A percentile compares a stretch with the other conserved stretches of the same genome.
These are phyloP conservation scores for Coracopsis vasa DNA, from an alignment of 2,113 vertebrate species.

Conservation along the genomic window DNA sequence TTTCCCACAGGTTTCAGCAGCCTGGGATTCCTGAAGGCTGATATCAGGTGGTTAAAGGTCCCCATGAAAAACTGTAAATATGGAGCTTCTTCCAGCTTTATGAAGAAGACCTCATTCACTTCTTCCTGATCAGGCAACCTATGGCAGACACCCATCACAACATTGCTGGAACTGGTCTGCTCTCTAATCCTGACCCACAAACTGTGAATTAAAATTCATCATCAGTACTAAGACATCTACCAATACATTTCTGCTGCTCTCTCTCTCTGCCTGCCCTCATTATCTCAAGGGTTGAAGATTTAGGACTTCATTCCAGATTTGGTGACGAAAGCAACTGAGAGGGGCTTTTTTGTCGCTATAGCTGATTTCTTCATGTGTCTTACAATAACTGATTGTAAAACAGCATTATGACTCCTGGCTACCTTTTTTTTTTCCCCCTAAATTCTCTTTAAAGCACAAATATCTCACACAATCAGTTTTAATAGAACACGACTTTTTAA, in stretches of 20 bases:
- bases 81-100: background rate
- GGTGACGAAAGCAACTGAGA: background rate
- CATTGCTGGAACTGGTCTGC: background rate
- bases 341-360: background rate
- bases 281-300: background rate
- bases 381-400: background rate
- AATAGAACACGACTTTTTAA: background rate
- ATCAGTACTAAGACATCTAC: background rate
- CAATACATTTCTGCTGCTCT: background rate
- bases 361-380: background rate
- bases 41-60: background rate
- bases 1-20: background rate
- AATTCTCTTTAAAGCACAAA: background rate
- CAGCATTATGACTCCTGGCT: background rate
- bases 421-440: rapidly evolving
- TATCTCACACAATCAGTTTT: background rate
- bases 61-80: background rate
- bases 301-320: background rate
- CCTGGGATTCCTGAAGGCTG: background rate
- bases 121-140: background rate
- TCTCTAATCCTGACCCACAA: background rate
- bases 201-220: background rate
- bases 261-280: background rate
- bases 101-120: background rate
- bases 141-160: background rate